Conservation (phyloP, 2,113 vertebrate genomes). For the Hoplias malabaricus region DNA sequence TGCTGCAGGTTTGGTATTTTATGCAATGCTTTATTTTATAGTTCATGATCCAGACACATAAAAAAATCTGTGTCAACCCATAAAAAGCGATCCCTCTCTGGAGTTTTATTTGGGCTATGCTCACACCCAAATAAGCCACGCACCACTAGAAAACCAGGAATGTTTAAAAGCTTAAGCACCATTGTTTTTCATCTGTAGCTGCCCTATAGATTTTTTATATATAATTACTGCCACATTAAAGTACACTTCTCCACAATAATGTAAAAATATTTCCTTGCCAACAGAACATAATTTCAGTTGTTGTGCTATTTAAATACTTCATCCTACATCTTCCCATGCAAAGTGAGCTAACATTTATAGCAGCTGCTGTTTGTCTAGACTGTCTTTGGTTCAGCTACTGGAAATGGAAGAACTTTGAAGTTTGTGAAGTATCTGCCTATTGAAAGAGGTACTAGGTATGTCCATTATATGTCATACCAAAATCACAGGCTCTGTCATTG, state of each 20-base stretch:
- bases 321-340: slow-evolving; percentile 15
- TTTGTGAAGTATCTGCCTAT: not conserved
- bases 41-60: not conserved
- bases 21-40: slow-evolving; percentile 42
- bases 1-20: slow-evolving; percentile 10
- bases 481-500: not conserved
- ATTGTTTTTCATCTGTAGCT: slow-evolving; percentile 44
- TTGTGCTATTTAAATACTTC: slow-evolving; percentile 23
- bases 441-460: no score
- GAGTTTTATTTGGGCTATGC: slow-evolving; percentile 10
- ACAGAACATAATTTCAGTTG: not conserved
- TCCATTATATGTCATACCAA: not conserved
- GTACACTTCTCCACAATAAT: slow-evolving; percentile 39
- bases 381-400: slow-evolving; percentile 25
- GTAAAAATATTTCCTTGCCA: slow-evolving; percentile 43
- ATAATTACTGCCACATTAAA: slow-evolving; percentile 43
- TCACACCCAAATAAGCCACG: slow-evolving; percentile 23
- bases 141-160: slow-evolving; percentile 24
- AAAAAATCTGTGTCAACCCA: not conserved
- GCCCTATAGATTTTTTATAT: slow-evolving; percentile 45
- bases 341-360: slow-evolving; percentile 4
- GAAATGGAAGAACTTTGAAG: not conserved
- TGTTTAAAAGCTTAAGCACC: slow-evolving; percentile 50
- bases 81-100: not conserved
- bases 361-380: slow-evolving; percentile 2